These are phyloP conservation scores for Chlorops oryzae DNA, from an alignment of 1,140 invertebrate genomes.

Conservation along the genomic window DNA sequence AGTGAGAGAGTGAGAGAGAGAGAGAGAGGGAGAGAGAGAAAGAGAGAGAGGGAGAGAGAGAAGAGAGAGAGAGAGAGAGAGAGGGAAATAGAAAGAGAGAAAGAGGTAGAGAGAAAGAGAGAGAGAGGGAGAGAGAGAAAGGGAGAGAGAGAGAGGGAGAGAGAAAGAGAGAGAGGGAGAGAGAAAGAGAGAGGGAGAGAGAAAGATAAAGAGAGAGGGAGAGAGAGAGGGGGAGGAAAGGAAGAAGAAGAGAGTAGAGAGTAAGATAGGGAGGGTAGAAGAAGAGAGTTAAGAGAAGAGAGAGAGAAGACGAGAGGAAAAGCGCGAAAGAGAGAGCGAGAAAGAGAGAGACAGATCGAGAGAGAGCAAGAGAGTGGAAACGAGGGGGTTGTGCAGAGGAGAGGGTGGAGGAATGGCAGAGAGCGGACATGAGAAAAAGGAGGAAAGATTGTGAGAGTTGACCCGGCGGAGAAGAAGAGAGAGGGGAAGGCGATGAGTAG, in stretches of 20 bases:
- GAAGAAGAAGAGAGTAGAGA: background rate
- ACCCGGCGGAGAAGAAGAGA: background rate
- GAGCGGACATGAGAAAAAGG: no score
- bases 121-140: background rate
- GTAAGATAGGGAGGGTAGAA: background rate
- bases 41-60: background rate
- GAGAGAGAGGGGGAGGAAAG: background rate
- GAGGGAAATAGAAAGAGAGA: background rate
- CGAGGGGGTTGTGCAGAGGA: background rate
- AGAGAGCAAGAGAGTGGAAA: background rate
- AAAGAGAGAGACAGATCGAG: no score
- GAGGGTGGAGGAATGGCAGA: background rate
- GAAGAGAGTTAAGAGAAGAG: background rate
- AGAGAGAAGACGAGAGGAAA: background rate
- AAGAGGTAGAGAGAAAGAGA: background rate
- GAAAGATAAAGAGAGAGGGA: background rate
- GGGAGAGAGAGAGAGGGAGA: background rate
- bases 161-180: no score
- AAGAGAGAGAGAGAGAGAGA: no score
- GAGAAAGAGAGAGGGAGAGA: background rate
- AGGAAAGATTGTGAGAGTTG: no score
- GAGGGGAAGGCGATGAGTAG: no score
- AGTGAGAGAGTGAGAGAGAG: background rate
- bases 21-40: background rate
- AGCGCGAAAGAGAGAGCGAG: no score